Conservation (phyloP, 2,113 vertebrate species). For the Cnemophilus loriae region DNA sequence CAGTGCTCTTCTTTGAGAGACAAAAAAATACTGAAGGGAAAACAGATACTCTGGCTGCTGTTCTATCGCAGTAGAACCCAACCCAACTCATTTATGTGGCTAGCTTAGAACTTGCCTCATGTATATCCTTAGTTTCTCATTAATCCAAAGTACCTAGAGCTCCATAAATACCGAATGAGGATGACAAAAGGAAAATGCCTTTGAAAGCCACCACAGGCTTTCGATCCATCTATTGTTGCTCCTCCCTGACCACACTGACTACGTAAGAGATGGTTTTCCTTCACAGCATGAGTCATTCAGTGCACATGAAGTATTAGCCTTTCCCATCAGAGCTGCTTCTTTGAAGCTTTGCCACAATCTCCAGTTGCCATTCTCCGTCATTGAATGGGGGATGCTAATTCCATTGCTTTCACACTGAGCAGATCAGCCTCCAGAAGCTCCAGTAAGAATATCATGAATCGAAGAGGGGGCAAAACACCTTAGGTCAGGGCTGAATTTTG, state of each 20-base stretch:
- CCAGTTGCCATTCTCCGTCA: background rate
- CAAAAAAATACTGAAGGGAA: background rate
- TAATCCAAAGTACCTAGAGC: background rate
- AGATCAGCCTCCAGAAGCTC: background rate
- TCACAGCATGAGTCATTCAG: background rate
- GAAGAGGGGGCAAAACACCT: background rate
- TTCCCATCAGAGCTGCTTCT: background rate
- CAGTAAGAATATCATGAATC: background rate
- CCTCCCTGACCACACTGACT: background rate
- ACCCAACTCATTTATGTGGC: background rate
- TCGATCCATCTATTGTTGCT: background rate
- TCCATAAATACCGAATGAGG: background rate
- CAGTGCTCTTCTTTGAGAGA: accelerated
- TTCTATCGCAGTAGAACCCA: background rate
- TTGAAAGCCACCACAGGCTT: background rate
- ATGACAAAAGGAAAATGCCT: background rate
- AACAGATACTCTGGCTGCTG: background rate
- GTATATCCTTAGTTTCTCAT: background rate
- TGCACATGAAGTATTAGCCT: background rate
- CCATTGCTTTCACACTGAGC: background rate
- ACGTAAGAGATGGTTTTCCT: accelerated
- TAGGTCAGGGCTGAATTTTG: background rate
- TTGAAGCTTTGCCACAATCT: background rate
- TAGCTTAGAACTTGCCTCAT: background rate
- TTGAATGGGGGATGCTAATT: background rate